Evolutionary conservation across 2,797 vertebrate species (phyloP).

Genomic region (Tenualosa thibaudeaui): DNA sequence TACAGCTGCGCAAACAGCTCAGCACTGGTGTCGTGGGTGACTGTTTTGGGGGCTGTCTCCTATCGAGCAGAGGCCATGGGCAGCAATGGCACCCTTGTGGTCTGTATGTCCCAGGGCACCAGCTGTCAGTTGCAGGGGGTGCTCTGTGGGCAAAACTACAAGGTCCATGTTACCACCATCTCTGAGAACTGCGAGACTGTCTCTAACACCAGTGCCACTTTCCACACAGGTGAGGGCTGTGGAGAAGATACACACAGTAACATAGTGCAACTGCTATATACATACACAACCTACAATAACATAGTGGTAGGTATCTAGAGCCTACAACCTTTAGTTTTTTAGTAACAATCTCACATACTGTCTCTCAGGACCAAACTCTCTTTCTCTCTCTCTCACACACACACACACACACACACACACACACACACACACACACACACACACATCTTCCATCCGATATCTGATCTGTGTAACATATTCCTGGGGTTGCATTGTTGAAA

Average conservation of each 20-base stretch:
- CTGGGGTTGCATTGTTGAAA: background rate
- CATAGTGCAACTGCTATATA: background rate
- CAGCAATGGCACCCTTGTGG: slow-evolving; percentile 43
- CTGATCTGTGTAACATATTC: slow-evolving; percentile 8
- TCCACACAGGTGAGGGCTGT: slow-evolving; percentile 58
- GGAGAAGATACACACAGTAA: background rate
- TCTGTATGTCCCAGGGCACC: slow-evolving; percentile 59
- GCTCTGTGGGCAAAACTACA: slow-evolving; percentile 64
- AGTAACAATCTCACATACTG: background rate
- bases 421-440: background rate
- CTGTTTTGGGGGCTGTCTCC: slow-evolving; percentile 63
- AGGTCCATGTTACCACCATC: slow-evolving; percentile 62
- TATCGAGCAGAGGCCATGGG: slow-evolving; percentile 62
- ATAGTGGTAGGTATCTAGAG: background rate
- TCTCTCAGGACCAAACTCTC: too few species aligned
- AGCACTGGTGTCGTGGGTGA: slow-evolving; percentile 61
- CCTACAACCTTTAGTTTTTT: background rate
- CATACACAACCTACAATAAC: background rate
- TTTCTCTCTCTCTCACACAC: background rate
- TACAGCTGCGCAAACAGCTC: slow-evolving; percentile 64
- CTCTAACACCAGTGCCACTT: slow-evolving; percentile 55
- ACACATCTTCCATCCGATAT: background rate
- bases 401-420: slow-evolving; percentile 2
- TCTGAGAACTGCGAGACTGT: slow-evolving; percentile 65
- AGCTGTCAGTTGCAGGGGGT: slow-evolving; percentile 62